Percentiles rank a stretch among this genome's conserved stretches.
Evolutionary conservation across 1,140 invertebrate genomes (phyloP).

Genomic region (Drosophila tani): DNA sequence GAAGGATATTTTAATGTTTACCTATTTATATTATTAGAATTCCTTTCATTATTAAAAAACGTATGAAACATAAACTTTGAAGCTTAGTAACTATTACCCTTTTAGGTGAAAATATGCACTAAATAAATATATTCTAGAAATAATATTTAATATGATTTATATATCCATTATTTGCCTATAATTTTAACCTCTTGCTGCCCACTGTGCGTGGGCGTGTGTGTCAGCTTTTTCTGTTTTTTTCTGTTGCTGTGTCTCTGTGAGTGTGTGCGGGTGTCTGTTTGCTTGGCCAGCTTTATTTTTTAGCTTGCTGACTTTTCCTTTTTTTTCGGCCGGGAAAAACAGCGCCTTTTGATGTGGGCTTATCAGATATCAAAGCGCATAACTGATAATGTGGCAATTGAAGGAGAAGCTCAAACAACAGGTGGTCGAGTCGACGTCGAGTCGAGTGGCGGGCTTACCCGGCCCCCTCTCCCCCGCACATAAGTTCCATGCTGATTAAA

Average conservation of each 20-base stretch:
- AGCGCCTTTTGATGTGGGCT: constrained; percentile 77
- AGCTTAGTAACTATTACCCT: too few relatives aligned
- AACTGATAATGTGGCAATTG: constrained; percentile 80
- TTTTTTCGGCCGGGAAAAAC: not conserved
- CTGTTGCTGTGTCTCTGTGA: constrained; percentile 1
- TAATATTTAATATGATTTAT: too few relatives aligned
- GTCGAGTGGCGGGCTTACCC: not conserved
- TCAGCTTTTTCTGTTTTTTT: not conserved
- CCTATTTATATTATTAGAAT: too few relatives aligned
- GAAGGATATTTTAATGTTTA: too few relatives aligned
- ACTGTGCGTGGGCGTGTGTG: constrained; percentile 14
- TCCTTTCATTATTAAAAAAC: too few relatives aligned
- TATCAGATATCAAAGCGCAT: constrained; percentile 83
- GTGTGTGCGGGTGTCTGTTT: constrained; percentile 39
- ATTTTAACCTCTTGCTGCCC: not conserved
- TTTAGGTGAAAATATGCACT: too few relatives aligned
- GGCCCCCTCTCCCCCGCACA: not conserved
- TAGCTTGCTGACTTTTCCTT: constrained; percentile 52
- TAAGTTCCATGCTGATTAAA: constrained; percentile 38
- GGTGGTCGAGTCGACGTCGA: constrained; percentile 54
- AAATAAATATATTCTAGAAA: too few relatives aligned
- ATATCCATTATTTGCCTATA: too few relatives aligned
- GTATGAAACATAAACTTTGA: too few relatives aligned
- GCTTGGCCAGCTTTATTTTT: constrained; percentile 46
- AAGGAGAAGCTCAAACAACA: constrained; percentile 58